phyloP scores from a whole-genome alignment of 2,888 invertebrate genomes.

The Caenorhabditis afra region DNA sequence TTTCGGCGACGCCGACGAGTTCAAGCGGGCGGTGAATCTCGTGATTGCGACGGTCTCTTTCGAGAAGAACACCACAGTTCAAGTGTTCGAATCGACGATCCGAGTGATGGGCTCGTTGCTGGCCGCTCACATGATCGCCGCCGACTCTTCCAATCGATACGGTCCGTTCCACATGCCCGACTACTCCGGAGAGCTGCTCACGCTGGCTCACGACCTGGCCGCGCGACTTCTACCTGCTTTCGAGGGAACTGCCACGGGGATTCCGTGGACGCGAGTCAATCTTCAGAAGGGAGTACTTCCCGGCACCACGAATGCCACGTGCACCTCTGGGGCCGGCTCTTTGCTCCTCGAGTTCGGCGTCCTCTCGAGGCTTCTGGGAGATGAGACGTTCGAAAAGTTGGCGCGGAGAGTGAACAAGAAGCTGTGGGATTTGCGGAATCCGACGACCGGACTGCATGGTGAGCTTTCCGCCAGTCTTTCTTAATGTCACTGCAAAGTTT shows the following conservation, averaged over 20 bases:
- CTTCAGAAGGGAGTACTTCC: conserved; percentile 83
- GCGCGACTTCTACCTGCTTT: conserved; percentile 84
- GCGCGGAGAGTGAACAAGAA: conserved; percentile 83
- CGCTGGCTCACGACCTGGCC: conserved; percentile 85
- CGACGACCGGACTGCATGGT: conserved; percentile 84
- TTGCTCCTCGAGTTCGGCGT: conserved; percentile 84
- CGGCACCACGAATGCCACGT: conserved; percentile 84
- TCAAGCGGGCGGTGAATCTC: conserved; percentile 84
- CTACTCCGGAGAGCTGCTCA: conserved; percentile 83
- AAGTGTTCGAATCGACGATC: conserved; percentile 86
- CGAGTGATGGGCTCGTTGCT: conserved; percentile 84
- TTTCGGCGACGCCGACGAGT: conserved; percentile 82
- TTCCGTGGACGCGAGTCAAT: conserved; percentile 83
- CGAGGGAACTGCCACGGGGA: conserved; percentile 84
- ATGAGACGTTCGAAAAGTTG: conserved; percentile 84
- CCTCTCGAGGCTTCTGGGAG: conserved; percentile 82
- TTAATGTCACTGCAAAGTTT: too few relatives aligned
- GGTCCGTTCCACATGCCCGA: conserved; percentile 80
- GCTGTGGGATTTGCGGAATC: conserved; percentile 83
- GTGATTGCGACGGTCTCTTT: conserved; percentile 84
- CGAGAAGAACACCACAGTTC: conserved; percentile 84
- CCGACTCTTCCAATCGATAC: conserved; percentile 83
- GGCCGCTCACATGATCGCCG: conserved; percentile 85
- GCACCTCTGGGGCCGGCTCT: conserved; percentile 85
- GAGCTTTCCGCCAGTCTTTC: conserved; percentile 45